phyloP scores from a whole-genome alignment of 2,888 invertebrate genomes.

The Monoplex corrugatus region DNA sequence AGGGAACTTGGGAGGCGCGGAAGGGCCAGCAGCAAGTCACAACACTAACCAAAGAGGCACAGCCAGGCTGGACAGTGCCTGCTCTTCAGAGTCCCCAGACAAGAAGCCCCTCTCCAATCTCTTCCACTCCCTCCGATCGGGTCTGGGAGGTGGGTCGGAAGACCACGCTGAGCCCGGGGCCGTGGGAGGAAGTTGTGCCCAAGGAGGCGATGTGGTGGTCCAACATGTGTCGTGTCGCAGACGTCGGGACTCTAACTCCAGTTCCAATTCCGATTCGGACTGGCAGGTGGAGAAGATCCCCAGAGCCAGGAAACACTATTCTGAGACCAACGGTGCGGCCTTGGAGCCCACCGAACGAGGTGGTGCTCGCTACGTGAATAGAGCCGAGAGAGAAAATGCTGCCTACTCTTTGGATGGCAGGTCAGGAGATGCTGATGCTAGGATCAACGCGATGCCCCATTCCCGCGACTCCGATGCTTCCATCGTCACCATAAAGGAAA shows the following conservation, averaged over 20 bases:
- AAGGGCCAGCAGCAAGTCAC: slow-evolving; percentile 51
- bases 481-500: slow-evolving; percentile 8
- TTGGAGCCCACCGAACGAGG: background rate
- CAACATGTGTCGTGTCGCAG: slow-evolving; percentile 55
- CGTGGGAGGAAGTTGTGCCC: background rate
- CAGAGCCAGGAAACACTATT: background rate
- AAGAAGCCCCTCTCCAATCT: slow-evolving; percentile 67
- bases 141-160: slow-evolving; percentile 35
- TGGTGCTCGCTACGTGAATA: background rate
- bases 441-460: background rate
- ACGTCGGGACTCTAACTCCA: slow-evolving; percentile 50
- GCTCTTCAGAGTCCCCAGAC: slow-evolving; percentile 63
- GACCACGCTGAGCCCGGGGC: background rate
- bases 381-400: background rate
- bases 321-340: slow-evolving; percentile 49
- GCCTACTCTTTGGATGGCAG: background rate
- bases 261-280: slow-evolving; percentile 44
- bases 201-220: slow-evolving; percentile 18
- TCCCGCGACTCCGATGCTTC: slow-evolving; percentile 6
- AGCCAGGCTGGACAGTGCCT: slow-evolving; percentile 33
- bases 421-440: background rate
- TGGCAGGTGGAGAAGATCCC: background rate
- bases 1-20: slow-evolving; percentile 41
- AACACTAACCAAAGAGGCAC: slow-evolving; percentile 54
- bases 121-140: slow-evolving; percentile 63